A percentile compares a stretch with the other conserved stretches of the same genome.
phyloP scores from a whole-genome alignment of 2,888 invertebrate genomes.

The Vanessa cardui region DNA sequence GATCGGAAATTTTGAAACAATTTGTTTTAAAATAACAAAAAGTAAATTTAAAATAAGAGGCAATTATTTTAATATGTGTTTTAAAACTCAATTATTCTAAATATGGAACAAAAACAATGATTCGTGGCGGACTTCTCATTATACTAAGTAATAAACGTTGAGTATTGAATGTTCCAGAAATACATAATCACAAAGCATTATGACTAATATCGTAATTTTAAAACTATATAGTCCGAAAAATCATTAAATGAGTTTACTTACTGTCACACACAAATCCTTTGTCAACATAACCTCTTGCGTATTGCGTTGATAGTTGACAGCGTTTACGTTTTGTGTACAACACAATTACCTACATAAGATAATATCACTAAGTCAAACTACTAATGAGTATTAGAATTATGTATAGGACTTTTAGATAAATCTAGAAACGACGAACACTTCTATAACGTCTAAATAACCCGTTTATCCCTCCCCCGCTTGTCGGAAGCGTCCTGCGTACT shows the following conservation, averaged over 20 bases:
- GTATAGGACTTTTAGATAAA: conserved; percentile 20
- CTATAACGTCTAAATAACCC: conserved; percentile 33
- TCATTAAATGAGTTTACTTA: conserved; percentile 31
- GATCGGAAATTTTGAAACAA: no score
- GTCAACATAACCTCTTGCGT: conserved; percentile 73
- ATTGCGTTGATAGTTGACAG: conserved; percentile 8
- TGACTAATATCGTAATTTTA: neutral
- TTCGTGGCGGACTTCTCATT: neutral
- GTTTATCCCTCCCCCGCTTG: conserved; percentile 46
- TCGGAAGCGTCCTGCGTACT: conserved; percentile 55
- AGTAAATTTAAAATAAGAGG: no score
- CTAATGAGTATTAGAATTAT: neutral
- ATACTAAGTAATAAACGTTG: conserved; percentile 2
- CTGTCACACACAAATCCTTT: conserved; percentile 54
- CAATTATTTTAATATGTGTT: neutral
- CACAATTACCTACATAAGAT: neutral
- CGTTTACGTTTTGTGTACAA: neutral
- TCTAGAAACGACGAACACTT: conserved; percentile 17
- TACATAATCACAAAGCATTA: neutral
- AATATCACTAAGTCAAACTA: neutral
- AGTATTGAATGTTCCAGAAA: neutral
- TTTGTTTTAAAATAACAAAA: no score
- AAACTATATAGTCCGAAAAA: neutral
- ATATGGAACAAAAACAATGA: neutral
- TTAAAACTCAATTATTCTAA: neutral